Evolutionary conservation across 2,113 vertebrate species (phyloP), one percentile per base, ranked within the genome.

Genomic region (Chloebia gouldiae): DNA sequence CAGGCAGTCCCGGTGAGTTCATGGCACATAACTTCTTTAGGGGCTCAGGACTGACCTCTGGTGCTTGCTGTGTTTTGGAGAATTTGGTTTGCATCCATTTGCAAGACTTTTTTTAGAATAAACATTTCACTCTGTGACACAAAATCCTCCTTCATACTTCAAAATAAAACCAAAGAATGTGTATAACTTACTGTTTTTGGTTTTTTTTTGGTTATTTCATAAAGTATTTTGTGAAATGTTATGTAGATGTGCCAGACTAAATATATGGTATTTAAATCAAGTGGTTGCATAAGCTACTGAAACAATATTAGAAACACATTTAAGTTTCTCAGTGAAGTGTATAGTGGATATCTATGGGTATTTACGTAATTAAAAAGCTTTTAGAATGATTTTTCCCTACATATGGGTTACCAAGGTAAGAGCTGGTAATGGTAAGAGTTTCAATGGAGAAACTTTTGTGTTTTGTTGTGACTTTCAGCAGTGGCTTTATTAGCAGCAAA

Each of bases 1-100:
- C 95, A 98, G 99, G 30, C 99, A 99, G 95, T 98, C 99, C 80
- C 98, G 98, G 99, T 99, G 79, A 98, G 98, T 96, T 97, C 25
- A 10, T 17, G 45, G 13, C 2, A 1, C 35, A 11, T 27, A 57
- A 23, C 13, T 21, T 56, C 28, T 72, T 23, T 37, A 42, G 49
- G 69, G 24, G 12, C 54, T 54, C 33, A 47, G 72, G 68, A 40
- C 31, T 2, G 0, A n/a, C 44, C 45, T 81, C 44, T 61, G 73
- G 12, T 64, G 10, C 16, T 61, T 42, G 8, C 9, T 72, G n/a
- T 24, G 9, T 42, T 35, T 76, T 5, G 2, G 9, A 56, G 40
- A 69, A 80, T 30, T 23, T 30, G 11, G 3, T 59, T 63, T 86
- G 27, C 33, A 33, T 73, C 42, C 0, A 0, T 60, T 50, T 57